Conservation (phyloP, 2,888 invertebrate species). For the Ditula angustiorana region DNA sequence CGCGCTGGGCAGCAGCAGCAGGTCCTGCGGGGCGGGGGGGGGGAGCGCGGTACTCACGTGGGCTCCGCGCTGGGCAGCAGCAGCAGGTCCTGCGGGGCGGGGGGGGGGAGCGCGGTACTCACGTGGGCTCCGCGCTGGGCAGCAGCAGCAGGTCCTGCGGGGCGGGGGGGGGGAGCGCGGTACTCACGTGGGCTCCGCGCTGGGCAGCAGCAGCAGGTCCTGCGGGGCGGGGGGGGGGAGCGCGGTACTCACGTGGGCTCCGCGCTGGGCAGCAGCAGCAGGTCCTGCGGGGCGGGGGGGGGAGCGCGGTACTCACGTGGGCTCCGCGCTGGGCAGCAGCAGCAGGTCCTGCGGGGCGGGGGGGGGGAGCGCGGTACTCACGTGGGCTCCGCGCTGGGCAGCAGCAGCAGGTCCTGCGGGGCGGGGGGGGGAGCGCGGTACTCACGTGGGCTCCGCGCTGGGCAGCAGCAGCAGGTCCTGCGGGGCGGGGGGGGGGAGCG, state of each 20-base stretch:
- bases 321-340: slow-evolving; percentile 69
- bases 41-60: slow-evolving; percentile 55
- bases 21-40: slow-evolving; percentile 40
- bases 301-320: slow-evolving; percentile 57
- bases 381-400: slow-evolving; percentile 35
- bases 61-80: slow-evolving; percentile 70
- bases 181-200: slow-evolving; percentile 67
- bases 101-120: slow-evolving; percentile 23
- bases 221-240: slow-evolving; percentile 33
- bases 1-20: too few species aligned
- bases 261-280: too few species aligned
- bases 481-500: slow-evolving; percentile 24
- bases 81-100: slow-evolving; percentile 55
- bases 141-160: too few species aligned
- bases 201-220: slow-evolving; percentile 67
- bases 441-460: slow-evolving; percentile 67
- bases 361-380: slow-evolving; percentile 20
- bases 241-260: slow-evolving; percentile 30
- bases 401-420: too few species aligned
- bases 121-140: slow-evolving; percentile 34
- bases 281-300: slow-evolving; percentile 40
- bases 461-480: slow-evolving; percentile 67
- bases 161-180: slow-evolving; percentile 43
- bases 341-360: slow-evolving; percentile 55
- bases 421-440: slow-evolving; percentile 41